phyloP scores from a whole-genome alignment of 2,113 vertebrate genomes.

The Daphoenositta chrysoptera region DNA sequence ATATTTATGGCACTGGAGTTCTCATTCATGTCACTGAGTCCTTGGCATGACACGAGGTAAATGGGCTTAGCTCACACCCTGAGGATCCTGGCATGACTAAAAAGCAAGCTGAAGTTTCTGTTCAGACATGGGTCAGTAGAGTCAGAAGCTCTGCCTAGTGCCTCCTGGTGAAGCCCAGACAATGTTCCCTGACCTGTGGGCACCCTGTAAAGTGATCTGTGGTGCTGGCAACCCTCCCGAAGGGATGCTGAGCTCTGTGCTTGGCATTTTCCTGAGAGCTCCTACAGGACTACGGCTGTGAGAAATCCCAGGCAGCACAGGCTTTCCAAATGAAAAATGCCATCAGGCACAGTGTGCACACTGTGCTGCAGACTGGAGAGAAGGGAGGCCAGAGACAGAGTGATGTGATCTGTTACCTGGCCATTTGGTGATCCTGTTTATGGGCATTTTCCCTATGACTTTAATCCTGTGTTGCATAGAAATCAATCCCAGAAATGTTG shows the following conservation, averaged over 20 bases:
- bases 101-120: neutral
- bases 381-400: neutral
- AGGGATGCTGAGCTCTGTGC: neutral
- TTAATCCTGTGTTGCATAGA: neutral
- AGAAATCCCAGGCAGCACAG: neutral
- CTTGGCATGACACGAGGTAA: neutral
- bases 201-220: neutral
- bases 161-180: neutral
- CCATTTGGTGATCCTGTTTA: neutral
- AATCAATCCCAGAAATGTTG: neutral
- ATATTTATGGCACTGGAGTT: slow-evolving; percentile 13
- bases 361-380: neutral
- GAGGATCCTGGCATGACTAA: neutral
- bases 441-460: neutral
- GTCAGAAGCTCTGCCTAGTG: neutral
- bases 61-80: neutral
- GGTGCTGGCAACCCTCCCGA: neutral
- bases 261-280: neutral
- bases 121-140: neutral
- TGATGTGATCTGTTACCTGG: neutral
- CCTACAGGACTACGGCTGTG: neutral
- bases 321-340: neutral
- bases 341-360: neutral
- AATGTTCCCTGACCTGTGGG: neutral
- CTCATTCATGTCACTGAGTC: neutral